Evolutionary conservation across 2,888 invertebrate genomes (phyloP), one percentile per base, ranked within the genome.

Genomic region (Lottia gigantea): DNA sequence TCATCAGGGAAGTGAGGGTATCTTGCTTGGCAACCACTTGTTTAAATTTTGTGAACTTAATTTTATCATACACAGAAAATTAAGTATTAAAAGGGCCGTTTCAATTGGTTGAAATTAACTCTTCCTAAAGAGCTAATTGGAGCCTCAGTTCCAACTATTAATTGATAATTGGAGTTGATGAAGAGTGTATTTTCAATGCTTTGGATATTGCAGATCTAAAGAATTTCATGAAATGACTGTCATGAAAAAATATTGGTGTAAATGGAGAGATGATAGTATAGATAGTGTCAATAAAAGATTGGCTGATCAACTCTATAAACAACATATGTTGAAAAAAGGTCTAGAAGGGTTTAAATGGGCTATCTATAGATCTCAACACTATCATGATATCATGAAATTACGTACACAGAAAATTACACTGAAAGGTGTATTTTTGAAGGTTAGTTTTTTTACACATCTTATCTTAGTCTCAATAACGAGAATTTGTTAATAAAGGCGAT

Each of bases 301-400:
- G 11, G 82, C 83, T 4, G 73, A 62, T 8, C 68, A 66, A 8
- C 72, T 83, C 11, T 79, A 78, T 62, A 71, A 78, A 14, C 72
- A 73, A 46, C 82, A 82, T 68, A 74, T 78, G 62, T 74, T 84
- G 26, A 72, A 68, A 68, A 84, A 84, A 71, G 83, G 83, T 3
- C 74, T 84, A 73, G 78, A 79, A 45, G 84, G 81, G 1, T 81
- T 84, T 66, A 77, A 75, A 64, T 83, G 83, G 82, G 81, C 84
- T n/a, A 79, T 84, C 62, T 80, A 78, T 68, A 73, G 80, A 1
- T 82, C 82, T 12, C 78, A 77, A 62, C 77, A 81, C 23, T 74
- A 78, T 61, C 75, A 76, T 46, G 78, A 80, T 64, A 82, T 78
- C n/a, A 76, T 83, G n/a, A 77, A 78, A 67, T 71, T 76, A 31